Base-by-base conservation (phyloP, 1,140 invertebrate species). In the Bombus sibiricus region DNA sequence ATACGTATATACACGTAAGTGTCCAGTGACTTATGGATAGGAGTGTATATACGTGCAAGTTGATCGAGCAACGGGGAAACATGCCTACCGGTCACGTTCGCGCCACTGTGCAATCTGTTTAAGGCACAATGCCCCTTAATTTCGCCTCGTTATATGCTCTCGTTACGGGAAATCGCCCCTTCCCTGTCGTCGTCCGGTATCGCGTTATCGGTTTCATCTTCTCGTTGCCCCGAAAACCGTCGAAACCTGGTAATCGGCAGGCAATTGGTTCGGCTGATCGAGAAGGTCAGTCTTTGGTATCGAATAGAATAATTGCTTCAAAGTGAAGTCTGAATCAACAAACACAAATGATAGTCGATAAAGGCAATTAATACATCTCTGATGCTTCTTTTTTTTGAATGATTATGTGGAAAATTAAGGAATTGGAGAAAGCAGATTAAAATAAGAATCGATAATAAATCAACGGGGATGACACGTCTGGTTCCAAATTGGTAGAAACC, bases 101-200 rank as follows among this genome's bases (percentile, higher is more conserved):
- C 87, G 69, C 84, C 84, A 86, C 83, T 84, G 86, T 90, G 87
- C 90, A 91, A 92, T 90, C 89, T 90, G 91, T 92, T 93, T 92
- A 92, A 90, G 91, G 88, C 86, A 92, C 92, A 93, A 93, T 93
- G 89, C 86, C 86, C 88, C 89, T 90, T 93, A 92, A 93, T 93
- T 93, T 91, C 72, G 79, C 68, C 85, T 91, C 86, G 88, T 91
- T 92, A 90, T 83, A 89, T 59, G 72, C 85, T 84, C 73, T 85
- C 81, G 78, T 76, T 85, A 83, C 73, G 71, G 87, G 81, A 85
- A 85, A 84, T 84, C 64, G 57, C 69, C 28, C 62, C 62, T 64
- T 32, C n/a, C 75, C 41, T 41, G 28, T 32, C 41, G 74, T 71
- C 71, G 69, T 64, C 85, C 72, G 79, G 57, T 87, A 85, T 74